Evolutionary conservation across 2,113 vertebrate species (phyloP).

Genomic region (Mesembrinibis cayennensis): DNA sequence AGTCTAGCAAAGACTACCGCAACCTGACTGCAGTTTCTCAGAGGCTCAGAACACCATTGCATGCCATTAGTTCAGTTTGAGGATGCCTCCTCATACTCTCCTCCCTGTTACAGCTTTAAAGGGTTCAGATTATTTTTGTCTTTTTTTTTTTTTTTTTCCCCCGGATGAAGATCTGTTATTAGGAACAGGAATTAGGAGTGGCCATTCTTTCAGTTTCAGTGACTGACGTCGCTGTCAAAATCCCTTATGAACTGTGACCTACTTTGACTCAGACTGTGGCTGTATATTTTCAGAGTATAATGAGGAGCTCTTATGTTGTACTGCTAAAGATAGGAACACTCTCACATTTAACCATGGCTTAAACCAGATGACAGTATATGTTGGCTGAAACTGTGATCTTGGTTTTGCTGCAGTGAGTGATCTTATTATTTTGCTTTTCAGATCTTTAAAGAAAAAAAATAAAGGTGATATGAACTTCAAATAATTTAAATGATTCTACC

Average conservation of each 20-base stretch:
- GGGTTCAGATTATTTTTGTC: background rate
- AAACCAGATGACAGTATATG: constrained; percentile 1
- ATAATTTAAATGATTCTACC: background rate
- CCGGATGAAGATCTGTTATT: background rate
- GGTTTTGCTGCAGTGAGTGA: background rate
- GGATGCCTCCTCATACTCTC: background rate
- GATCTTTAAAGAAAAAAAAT: background rate
- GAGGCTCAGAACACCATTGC: background rate
- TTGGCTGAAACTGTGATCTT: constrained; percentile 1
- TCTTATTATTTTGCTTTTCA: constrained; percentile 26
- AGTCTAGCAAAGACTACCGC: background rate
- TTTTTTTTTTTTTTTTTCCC: background rate
- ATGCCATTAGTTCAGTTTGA: background rate
- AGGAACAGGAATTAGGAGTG: background rate
- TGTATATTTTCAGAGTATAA: constrained; percentile 40
- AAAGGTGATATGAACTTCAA: background rate
- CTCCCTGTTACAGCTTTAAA: background rate
- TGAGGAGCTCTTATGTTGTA: constrained; percentile 5
- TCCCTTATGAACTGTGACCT: constrained; percentile 30
- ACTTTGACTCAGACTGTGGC: background rate
- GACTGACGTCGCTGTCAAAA: constrained; percentile 14
- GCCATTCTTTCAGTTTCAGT: constrained; percentile 24
- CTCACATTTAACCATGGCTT: constrained; percentile 37
- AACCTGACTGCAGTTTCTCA: background rate
- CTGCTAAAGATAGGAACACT: constrained; percentile 13